Evolutionary conservation across 1,140 invertebrate species (phyloP).

Genomic region (Physella acuta): DNA sequence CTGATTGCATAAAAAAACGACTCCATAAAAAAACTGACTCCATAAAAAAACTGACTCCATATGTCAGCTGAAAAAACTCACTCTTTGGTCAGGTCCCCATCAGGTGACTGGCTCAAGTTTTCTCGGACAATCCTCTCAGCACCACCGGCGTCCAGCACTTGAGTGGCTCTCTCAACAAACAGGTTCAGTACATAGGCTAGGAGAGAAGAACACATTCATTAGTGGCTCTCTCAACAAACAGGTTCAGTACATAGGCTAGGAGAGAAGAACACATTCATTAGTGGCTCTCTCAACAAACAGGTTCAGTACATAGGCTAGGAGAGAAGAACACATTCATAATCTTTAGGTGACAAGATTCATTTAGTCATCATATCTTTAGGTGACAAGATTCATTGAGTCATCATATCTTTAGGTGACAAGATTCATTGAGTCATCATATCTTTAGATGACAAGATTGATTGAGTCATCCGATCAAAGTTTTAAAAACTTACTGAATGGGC

Average conservation of each 20-base stretch:
- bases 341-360: too few relatives aligned
- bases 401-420: too few relatives aligned
- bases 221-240: constrained; percentile 44
- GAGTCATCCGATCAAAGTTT: neutral
- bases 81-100: constrained; percentile 33
- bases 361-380: too few relatives aligned
- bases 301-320: constrained; percentile 49
- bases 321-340: too few relatives aligned
- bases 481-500: constrained; percentile 55
- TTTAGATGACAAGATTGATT: neutral
- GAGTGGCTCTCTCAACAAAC: constrained; percentile 43
- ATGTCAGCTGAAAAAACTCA: too few relatives aligned
- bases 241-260: constrained; percentile 48
- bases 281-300: constrained; percentile 45
- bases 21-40: too few relatives aligned
- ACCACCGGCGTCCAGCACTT: constrained; percentile 30
- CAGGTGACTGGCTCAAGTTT: constrained; percentile 31
- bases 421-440: too few relatives aligned
- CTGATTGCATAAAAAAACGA: too few relatives aligned
- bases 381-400: too few relatives aligned
- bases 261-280: too few relatives aligned
- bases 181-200: constrained; percentile 48
- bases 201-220: too few relatives aligned
- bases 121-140: constrained; percentile 34
- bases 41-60: too few relatives aligned